Percentiles rank a stretch among this genome's conserved stretches.
phyloP scores from a whole-genome alignment of 2,888 invertebrate species.

The Platynereis dumerilii region DNA sequence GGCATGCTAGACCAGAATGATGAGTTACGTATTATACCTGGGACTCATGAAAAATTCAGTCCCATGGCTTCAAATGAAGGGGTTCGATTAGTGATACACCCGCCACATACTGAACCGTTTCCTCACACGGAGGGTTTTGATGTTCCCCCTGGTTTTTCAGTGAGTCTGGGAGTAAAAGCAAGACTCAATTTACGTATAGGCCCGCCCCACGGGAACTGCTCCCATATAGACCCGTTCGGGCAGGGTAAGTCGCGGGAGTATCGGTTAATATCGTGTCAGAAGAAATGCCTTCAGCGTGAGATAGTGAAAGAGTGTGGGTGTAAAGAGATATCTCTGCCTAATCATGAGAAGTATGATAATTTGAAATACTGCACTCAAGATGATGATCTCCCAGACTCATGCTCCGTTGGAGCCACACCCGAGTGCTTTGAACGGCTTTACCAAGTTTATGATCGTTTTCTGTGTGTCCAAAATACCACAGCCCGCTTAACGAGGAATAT shows the following conservation, averaged over 20 bases:
- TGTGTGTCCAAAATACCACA: slow-evolving; percentile 22
- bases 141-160: slow-evolving; percentile 30
- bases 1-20: slow-evolving; percentile 33
- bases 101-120: slow-evolving; percentile 28
- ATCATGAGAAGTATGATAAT: slow-evolving; percentile 16
- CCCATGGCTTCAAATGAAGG: slow-evolving; percentile 31
- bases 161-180: slow-evolving; percentile 29
- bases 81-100: slow-evolving; percentile 30
- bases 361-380: slow-evolving; percentile 24
- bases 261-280: slow-evolving; percentile 29
- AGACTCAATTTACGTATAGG: slow-evolving; percentile 27
- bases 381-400: slow-evolving; percentile 22
- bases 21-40: slow-evolving; percentile 29
- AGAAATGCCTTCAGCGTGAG: slow-evolving; percentile 27
- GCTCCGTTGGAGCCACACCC: slow-evolving; percentile 8
- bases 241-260: slow-evolving; percentile 12
- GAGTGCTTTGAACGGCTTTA: slow-evolving; percentile 21
- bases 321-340: slow-evolving; percentile 26
- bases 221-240: slow-evolving; percentile 20
- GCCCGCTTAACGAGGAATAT: slow-evolving; percentile 18
- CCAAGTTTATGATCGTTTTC: slow-evolving; percentile 13
- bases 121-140: slow-evolving; percentile 34
- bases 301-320: slow-evolving; percentile 26
- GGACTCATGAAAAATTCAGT: slow-evolving; percentile 30
- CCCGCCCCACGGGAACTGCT: slow-evolving; percentile 30